Evolutionary conservation across 2,888 invertebrate species (phyloP), one percentile per base, ranked within the genome.

Genomic region (Cosmia pyralina): DNA sequence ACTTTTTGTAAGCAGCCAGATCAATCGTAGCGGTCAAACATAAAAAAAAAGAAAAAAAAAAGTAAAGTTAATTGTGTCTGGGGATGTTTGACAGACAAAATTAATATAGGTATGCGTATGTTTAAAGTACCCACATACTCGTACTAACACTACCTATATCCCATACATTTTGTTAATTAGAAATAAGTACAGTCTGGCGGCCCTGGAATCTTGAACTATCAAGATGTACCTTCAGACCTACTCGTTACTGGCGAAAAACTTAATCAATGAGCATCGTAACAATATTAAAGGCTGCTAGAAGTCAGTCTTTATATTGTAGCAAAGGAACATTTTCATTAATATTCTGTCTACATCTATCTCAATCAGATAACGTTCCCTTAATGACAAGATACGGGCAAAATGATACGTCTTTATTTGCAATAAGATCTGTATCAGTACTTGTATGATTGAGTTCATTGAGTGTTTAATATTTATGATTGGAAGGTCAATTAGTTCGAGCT

Each of bases 341-440:
- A 75, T 81, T 79, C 83, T 50, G 65, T 62, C 41, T 19, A 62
- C 71, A 82, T 84, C 62, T 52, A 84, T 82, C 72, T 84, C 77
- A 82, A 84, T 84, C 53, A 72, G 63, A 70, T 64, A 79, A 77
- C 55, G 75, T 57, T 71, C 65, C 66, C 68, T 60, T 77, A 70
- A 74, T 68, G 73, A 75, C 68, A 3, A 70, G 69, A 79, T 68
- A 64, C 55, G 57, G 22, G 58, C 65, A 79, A 79, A 81, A 79
- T 71, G 66, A 73, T 84, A 76, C 65, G 58, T 75, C 77, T 84
- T 82, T 80, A 77, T 84, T 80, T 74, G 80, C 63, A 72, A 80
- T 68, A 75, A 77, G 85, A 84, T 84, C 85, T 69, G 68, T 84
- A 82, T 84, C 82, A 68, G 64, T 66, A 57, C 50, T 63, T 64